Percentiles rank a stretch among this genome's conserved stretches.
Conservation (phyloP, 2,888 invertebrate genomes). For the Hemaris fuciformis region DNA sequence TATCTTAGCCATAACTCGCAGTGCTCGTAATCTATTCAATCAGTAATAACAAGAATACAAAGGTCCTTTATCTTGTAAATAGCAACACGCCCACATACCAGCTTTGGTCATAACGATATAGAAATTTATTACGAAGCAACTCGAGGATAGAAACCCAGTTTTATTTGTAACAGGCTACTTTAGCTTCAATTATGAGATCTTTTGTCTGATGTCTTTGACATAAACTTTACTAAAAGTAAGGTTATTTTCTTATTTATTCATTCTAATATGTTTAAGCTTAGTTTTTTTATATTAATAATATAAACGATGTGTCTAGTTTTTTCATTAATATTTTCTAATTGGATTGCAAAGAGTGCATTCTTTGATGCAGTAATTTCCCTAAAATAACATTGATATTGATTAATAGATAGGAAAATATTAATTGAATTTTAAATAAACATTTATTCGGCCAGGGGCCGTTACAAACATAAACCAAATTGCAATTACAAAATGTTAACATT, state of each 20-base stretch:
- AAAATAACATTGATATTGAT: too few relatives aligned
- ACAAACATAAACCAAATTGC: too few relatives aligned
- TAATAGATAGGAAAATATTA: too few relatives aligned
- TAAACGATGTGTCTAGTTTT: too few relatives aligned
- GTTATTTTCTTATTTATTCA: neutral
- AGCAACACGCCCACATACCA: slow-evolving; percentile 17
- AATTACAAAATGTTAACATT: too few relatives aligned
- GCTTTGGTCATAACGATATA: slow-evolving; percentile 14
- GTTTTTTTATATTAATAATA: too few relatives aligned
- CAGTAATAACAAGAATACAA: slow-evolving; percentile 28
- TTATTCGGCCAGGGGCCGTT: too few relatives aligned
- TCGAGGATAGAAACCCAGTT: neutral
- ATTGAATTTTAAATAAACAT: too few relatives aligned
- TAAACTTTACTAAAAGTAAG: neutral
- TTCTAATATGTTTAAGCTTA: too few relatives aligned
- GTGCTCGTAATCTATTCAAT: slow-evolving; percentile 37
- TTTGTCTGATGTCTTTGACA: neutral
- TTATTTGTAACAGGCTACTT: neutral
- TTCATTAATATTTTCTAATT: too few relatives aligned
- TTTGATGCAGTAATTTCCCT: too few relatives aligned
- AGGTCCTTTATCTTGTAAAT: slow-evolving; percentile 22
- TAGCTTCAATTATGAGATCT: neutral
- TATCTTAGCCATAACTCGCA: slow-evolving; percentile 24
- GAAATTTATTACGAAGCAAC: neutral
- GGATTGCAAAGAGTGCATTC: too few relatives aligned